phyloP scores from a whole-genome alignment of 2,113 vertebrate genomes.

The Glaucomys volans region DNA sequence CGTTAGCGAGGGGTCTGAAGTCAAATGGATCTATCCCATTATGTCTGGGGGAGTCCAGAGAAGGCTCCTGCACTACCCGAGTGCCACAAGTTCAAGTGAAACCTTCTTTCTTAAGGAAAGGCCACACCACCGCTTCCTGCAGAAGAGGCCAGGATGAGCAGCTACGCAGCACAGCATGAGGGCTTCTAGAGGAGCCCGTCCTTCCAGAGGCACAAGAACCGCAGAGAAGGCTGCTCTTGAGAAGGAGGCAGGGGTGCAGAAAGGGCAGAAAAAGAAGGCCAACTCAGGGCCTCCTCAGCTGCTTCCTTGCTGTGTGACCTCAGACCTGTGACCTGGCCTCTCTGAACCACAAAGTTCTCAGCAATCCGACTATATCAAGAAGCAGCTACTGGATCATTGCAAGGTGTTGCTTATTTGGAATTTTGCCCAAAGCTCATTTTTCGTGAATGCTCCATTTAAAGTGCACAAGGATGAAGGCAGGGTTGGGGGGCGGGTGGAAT shows the following conservation, averaged over 20 bases:
- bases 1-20: background rate
- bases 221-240: background rate
- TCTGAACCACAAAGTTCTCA: background rate
- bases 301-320: background rate
- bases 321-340: background rate
- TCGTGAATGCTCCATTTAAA: background rate
- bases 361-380: background rate
- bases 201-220: background rate
- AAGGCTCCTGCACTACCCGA: background rate
- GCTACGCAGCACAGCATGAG: background rate
- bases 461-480: background rate
- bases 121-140: background rate
- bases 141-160: background rate
- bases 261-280: background rate
- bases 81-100: background rate
- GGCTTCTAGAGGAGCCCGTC: background rate
- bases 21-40: background rate
- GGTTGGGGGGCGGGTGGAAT: rapidly evolving
- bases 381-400: background rate
- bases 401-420: background rate
- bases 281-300: background rate
- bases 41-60: background rate
- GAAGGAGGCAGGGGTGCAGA: background rate
- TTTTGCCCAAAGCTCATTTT: background rate
- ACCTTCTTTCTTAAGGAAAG: background rate